A percentile compares a stretch with the other conserved stretches of the same genome.
These are phyloP conservation scores for Catonia carolina DNA, from an alignment of 2,888 invertebrate genomes.

Conservation along the genomic window DNA sequence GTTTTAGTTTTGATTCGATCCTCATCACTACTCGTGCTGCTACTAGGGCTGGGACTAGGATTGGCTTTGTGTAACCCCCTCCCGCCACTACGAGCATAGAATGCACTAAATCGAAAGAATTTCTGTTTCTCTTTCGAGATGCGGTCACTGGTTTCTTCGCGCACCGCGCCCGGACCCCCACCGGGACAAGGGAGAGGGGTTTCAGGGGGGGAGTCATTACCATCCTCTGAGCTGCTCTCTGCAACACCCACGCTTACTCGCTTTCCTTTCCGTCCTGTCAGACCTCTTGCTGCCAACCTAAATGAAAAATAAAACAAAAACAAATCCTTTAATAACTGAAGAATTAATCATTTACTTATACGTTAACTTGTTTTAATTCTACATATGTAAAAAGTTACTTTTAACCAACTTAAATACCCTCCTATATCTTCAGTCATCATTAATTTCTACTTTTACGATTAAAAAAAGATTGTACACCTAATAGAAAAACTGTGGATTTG, in stretches of 20 bases:
- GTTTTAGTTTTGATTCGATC: neutral
- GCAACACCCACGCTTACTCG: conserved; percentile 30
- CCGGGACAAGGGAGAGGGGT: conserved; percentile 31
- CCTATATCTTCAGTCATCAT: too few species aligned
- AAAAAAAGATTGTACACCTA: too few species aligned
- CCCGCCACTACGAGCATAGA: conserved; percentile 53
- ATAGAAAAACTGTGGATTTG: too few species aligned
- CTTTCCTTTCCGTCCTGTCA: conserved; percentile 31
- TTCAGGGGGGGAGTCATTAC: conserved; percentile 36
- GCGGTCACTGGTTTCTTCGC: conserved; percentile 59
- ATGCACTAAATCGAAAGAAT: conserved; percentile 74
- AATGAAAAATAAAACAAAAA: neutral
- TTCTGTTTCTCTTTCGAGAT: conserved; percentile 85
- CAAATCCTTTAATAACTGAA: too few species aligned
- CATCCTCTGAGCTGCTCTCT: conserved; percentile 38
- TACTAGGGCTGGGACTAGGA: conserved; percentile 27
- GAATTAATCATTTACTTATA: too few species aligned
- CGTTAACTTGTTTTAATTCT: too few species aligned
- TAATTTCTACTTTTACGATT: too few species aligned
- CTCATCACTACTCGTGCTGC: conserved; percentile 27
- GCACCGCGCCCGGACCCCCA: conserved; percentile 41
- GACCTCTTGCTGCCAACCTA: conserved; percentile 34
- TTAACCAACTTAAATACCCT: too few species aligned
- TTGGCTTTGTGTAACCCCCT: conserved; percentile 26
- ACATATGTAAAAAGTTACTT: too few species aligned